Evolutionary conservation across 2,888 invertebrate genomes (phyloP).

Genomic region (Cryptocephalus moraei): DNA sequence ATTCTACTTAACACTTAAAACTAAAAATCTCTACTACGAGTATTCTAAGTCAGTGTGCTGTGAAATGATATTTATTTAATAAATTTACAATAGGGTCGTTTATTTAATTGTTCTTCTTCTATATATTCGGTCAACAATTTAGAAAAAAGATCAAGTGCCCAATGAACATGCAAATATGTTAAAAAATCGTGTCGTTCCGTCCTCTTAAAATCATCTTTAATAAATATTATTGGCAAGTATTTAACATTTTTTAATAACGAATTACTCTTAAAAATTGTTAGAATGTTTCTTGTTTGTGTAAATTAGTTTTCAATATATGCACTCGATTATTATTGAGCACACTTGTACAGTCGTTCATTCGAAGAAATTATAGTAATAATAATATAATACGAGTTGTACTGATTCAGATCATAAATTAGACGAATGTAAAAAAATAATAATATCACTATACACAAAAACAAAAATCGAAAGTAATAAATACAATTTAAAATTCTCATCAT

Average conservation of each 20-base stretch:
- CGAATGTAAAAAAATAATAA: conserved; percentile 3
- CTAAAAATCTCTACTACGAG: conserved; percentile 56
- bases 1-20: conserved; percentile 54
- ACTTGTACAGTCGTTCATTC: conserved; percentile 20
- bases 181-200: conserved; percentile 18
- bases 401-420: conserved; percentile 10
- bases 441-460: conserved; percentile 28
- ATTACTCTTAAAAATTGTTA: conserved; percentile 24
- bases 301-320: conserved; percentile 11
- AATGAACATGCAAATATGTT: conserved; percentile 29
- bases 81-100: conserved; percentile 16
- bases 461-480: not conserved
- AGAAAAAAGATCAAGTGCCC: conserved; percentile 30
- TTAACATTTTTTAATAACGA: conserved; percentile 8
- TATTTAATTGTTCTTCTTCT: conserved; percentile 1
- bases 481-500: not conserved
- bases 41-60: conserved; percentile 40
- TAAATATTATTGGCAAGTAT: conserved; percentile 23
- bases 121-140: conserved; percentile 25
- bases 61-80: conserved; percentile 32
- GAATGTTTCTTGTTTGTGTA: conserved; percentile 20
- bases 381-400: conserved; percentile 18
- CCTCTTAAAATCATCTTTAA: conserved; percentile 23
- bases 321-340: conserved; percentile 20
- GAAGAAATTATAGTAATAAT: conserved; percentile 9